Evolutionary conservation across 2,113 vertebrate genomes (phyloP), one percentile per base, ranked within the genome.

Genomic region (Centropus unirufus): DNA sequence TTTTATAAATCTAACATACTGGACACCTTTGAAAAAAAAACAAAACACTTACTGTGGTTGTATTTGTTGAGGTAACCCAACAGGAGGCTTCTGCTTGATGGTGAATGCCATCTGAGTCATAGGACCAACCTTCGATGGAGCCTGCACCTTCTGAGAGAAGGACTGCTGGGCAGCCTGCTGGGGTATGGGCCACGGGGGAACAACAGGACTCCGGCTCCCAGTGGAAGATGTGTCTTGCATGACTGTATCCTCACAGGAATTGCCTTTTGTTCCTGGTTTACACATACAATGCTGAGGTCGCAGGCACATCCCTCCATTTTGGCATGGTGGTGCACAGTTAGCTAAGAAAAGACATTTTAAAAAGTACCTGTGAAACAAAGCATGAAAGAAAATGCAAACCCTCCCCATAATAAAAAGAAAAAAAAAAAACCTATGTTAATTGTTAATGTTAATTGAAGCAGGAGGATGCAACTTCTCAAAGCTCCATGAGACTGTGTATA

Each of bases 281-380:
- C 99, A 99, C 93, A 99, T 98, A 86, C 99, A 99, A 64, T 99
- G 98, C 92, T 99, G 99, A 76, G 99, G 99, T 96, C 98, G 98
- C 34, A 99, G 98, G 95, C 99, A 99, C 98, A 99, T 99, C 90
- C 99, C 99, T 97, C 99, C 99, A 12, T 99, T 99, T 93, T 99
- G 99, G 98, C 99, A 99, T 0, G 98, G 98, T 6, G 99, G 99
- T 24, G 97, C 93, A 96, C 99, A 99, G 97, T 98, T 99, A 47
- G 99, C 99, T 99, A 96, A 86, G 96, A 96, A 91, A 97, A 92
- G 84, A 97, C 93, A 93, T 81, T 91, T 78, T 79, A 55, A 70
- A 79, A 81, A 78, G 61, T 16, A 87, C 32, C 32, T 29, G 55
- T 93, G 69, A 96, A 94, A 87, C 78, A 93, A 90, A 89, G 68